Evolutionary conservation across 2,113 vertebrate species (phyloP), one percentile per base, ranked within the genome.

Genomic region (Nothocercus julius): DNA sequence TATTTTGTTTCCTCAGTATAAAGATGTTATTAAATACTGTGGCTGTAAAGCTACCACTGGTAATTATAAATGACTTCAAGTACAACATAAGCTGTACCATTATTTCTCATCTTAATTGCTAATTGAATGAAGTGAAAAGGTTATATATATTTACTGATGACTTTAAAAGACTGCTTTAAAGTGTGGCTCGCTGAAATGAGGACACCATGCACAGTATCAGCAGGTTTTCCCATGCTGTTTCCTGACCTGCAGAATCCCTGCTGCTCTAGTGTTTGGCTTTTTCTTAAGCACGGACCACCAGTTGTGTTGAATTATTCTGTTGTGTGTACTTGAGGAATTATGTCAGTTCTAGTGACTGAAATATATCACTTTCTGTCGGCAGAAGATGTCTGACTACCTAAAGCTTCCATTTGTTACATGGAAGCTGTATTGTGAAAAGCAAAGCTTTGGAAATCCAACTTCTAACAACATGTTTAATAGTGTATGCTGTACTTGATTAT

Each of bases 171-270:
- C 47, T 53, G 34, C 67, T 76, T 75, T 4, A 74, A 82, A 63
- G 47, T 87, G 67, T 34, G 20, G 4, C 51, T 92, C n/a, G 30
- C 4, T 74, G 63, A 74, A 90, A 45, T 51, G 42, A 81, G 36
- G 66, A 64, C 7, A 1, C 51, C 45, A 34, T 32, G 24, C 45
- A 36, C 10, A 44, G 21, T 42, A 74, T 16, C 59, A 93, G 78
- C 63, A 77, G 79, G 75, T 87, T 96, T 97, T 92, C 89, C 66
- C 89, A 85, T 2, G 4, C 83, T 89, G 89, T 89, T 89, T 93
- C 68, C 54, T 92, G 85, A 91, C 64, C 89, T 95, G 87, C 63
- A 91, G 85, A 91, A 93, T 83, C 72, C 82, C 89, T 83, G 84
- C 87, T 63, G 91, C 59, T 89, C 81, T 68, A 68, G 22, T 70